Evolutionary conservation across 2,888 invertebrate species (phyloP).

Genomic region (Phrixothrix hirtus): DNA sequence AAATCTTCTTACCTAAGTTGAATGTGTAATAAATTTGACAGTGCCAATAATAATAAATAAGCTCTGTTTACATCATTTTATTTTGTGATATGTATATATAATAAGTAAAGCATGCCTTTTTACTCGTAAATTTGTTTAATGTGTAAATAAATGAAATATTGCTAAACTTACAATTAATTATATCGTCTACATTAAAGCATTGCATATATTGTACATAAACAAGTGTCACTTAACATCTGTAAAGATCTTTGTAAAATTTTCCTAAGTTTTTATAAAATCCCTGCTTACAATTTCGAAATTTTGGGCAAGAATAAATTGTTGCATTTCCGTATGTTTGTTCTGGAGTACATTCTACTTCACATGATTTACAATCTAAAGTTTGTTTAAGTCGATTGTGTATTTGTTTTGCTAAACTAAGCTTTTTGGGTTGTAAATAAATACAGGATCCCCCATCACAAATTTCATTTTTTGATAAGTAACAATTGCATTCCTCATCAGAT

Average conservation of each 20-base stretch:
- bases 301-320: slow-evolving; percentile 13
- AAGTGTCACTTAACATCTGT: slow-evolving; percentile 14
- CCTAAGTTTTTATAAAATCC: slow-evolving; percentile 29
- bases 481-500: too few species aligned
- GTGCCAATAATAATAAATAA: too few species aligned
- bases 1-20: too few species aligned
- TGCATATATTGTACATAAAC: slow-evolving; percentile 1
- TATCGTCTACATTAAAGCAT: slow-evolving; percentile 1
- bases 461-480: too few species aligned
- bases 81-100: too few species aligned
- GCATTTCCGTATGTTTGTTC: neutral
- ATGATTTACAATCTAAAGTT: slow-evolving; percentile 23
- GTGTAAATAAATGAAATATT: too few species aligned
- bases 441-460: too few species aligned
- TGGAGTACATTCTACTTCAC: neutral
- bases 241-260: slow-evolving; percentile 31
- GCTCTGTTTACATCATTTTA: too few species aligned
- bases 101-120: too few species aligned
- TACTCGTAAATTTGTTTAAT: too few species aligned
- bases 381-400: slow-evolving; percentile 31
- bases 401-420: slow-evolving; percentile 32
- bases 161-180: too few species aligned
- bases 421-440: slow-evolving; percentile 11
- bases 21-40: too few species aligned
- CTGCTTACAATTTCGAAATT: slow-evolving; percentile 20